Evolutionary conservation across 2,888 invertebrate genomes (phyloP).

Genomic region (Uloborus plumipes): DNA sequence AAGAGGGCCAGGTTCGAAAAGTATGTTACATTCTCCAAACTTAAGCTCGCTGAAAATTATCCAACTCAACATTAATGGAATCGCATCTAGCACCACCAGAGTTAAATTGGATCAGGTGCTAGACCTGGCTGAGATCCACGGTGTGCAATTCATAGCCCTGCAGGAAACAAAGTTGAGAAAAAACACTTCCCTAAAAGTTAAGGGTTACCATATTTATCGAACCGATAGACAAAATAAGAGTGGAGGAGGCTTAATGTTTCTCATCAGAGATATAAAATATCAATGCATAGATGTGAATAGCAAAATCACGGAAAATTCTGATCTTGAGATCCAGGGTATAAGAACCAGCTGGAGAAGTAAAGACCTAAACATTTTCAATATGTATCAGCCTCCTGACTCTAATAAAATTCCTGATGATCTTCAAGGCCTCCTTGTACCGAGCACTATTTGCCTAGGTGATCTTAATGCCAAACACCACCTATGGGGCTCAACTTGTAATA

Average conservation of each 20-base stretch:
- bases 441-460: neutral
- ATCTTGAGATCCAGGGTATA: slow-evolving; percentile 3
- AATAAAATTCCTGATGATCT: neutral
- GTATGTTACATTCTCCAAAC: slow-evolving; percentile 5
- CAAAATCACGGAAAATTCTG: neutral
- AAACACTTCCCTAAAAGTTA: too few relatives aligned
- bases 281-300: neutral
- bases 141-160: neutral
- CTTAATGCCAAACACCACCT: neutral
- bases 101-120: neutral
- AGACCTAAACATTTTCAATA: neutral
- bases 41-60: slow-evolving; percentile 5
- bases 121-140: slow-evolving; percentile 2
- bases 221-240: neutral
- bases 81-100: neutral
- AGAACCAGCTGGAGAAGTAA: neutral
- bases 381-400: neutral
- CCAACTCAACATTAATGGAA: slow-evolving; percentile 15
- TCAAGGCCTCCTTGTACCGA: neutral
- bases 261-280: neutral
- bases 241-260: neutral
- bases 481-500: neutral
- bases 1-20: slow-evolving; percentile 17
- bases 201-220: neutral
- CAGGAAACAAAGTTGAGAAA: too few relatives aligned